Base-by-base conservation (phyloP, 2,113 vertebrate genomes). In the Podilymbus podiceps region DNA sequence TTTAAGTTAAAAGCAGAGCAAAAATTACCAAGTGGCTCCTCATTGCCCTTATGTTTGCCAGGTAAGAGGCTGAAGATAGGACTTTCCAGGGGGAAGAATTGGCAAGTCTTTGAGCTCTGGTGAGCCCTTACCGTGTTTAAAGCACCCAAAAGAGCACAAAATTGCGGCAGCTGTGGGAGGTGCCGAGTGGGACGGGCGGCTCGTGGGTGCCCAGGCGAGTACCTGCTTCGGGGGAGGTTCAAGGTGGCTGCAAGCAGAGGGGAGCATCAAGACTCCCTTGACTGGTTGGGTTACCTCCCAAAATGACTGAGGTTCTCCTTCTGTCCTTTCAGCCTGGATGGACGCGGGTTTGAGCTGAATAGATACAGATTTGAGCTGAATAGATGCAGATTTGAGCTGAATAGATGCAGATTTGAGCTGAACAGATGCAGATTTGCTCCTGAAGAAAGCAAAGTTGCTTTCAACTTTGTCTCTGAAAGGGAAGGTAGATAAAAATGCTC, bases 341-440 rank as follows among this genome's bases (percentile, higher is more conserved):
- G 66, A 8, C 38, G 18, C 27, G 12, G n/a, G 5, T 9, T 24
- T 38, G 38, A 38, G 38, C 25, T 13, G 55, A 16, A 20, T 1
- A 40, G 77, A 7, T 0, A 1, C 13, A 40, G 12, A 1, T 66
- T 81, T 49, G 9, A 9, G 38, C 25, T 13, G 55, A 16, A 20
- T 1, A 40, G 77, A 7, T 0, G 1, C 13, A 35, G 12, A 1
- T 66, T 81, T 49, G 9, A n/a, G n/a, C n/a, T n/a, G n/a, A n/a
- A n/a, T n/a, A n/a, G n/a, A n/a, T n/a, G n/a, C n/a, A n/a, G n/a
- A n/a, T n/a, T n/a, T n/a, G n/a, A n/a, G 38, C 25, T 13, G 55
- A 16, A 20, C 1, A 40, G 77, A 7, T 0, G 1, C 13, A 35
- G 12, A 1, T 66, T 81, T 49, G 9, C 15, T 47, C 46, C 93